A percentile compares a stretch with the other conserved stretches of the same genome.
Conservation (phyloP, 2,888 invertebrate genomes). For the Icerya purchasi region DNA sequence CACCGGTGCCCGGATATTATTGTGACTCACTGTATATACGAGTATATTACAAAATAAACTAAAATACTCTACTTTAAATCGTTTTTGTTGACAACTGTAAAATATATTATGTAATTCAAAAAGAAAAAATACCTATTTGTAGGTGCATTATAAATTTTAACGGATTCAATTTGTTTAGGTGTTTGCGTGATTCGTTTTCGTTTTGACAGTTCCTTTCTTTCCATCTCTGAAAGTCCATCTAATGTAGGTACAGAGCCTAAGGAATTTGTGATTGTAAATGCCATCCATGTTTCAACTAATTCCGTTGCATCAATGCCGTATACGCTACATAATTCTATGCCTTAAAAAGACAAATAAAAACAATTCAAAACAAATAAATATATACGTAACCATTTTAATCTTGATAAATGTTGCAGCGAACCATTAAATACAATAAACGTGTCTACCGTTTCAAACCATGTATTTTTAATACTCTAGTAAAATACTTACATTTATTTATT, state of each 20-base stretch:
- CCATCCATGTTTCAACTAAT: conserved; percentile 55
- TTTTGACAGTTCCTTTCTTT: background rate
- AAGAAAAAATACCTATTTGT: background rate
- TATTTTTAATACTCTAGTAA: no score
- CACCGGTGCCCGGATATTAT: no score
- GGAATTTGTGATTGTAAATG: conserved; percentile 27
- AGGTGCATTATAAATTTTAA: background rate
- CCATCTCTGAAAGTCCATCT: background rate
- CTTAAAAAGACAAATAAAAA: conserved; percentile 23
- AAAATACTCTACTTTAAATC: no score
- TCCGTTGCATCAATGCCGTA: conserved; percentile 40
- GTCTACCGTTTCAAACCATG: no score
- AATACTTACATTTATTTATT: conserved; percentile 7
- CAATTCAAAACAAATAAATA: no score
- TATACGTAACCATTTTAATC: no score
- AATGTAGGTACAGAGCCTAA: background rate
- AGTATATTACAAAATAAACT: no score
- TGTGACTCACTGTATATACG: no score
- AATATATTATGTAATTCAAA: background rate
- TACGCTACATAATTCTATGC: conserved; percentile 38
- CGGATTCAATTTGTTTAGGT: background rate
- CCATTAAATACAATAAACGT: no score
- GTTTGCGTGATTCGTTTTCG: background rate
- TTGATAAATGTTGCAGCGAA: no score
- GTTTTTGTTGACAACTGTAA: background rate